phyloP scores from a whole-genome alignment of 2,888 invertebrate species.

The Celastrina argiolus region DNA sequence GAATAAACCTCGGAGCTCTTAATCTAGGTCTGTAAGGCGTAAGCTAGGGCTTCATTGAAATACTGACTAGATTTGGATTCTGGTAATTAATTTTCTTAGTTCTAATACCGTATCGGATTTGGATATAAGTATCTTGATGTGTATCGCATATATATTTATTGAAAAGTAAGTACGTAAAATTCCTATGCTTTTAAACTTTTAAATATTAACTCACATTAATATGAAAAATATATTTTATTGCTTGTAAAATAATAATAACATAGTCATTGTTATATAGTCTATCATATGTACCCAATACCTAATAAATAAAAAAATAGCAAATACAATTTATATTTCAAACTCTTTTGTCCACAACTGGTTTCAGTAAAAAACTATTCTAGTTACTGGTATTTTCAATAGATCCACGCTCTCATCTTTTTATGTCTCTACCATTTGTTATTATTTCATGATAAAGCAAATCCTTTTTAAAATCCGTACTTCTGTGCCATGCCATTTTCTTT shows the following conservation, averaged over 20 bases:
- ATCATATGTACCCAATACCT: no score
- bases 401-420: constrained; percentile 4
- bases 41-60: background rate
- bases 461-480: constrained; percentile 9
- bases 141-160: no score
- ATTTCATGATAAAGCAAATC: constrained; percentile 11
- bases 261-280: no score
- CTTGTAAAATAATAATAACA: no score
- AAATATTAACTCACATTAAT: no score
- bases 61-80: background rate
- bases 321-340: background rate
- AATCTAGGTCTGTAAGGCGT: background rate
- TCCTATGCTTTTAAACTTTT: no score
- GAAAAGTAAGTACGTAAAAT: no score
- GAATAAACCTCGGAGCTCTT: background rate
- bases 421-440: background rate
- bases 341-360: background rate
- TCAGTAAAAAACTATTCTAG: background rate
- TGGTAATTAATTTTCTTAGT: background rate
- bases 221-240: no score
- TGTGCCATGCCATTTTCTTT: constrained; percentile 9
- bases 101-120: background rate
- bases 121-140: no score
- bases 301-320: background rate
- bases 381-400: background rate